These are phyloP conservation scores for Ptyas mucosa DNA, from an alignment of 2,113 vertebrate species.

Conservation along the genomic window DNA sequence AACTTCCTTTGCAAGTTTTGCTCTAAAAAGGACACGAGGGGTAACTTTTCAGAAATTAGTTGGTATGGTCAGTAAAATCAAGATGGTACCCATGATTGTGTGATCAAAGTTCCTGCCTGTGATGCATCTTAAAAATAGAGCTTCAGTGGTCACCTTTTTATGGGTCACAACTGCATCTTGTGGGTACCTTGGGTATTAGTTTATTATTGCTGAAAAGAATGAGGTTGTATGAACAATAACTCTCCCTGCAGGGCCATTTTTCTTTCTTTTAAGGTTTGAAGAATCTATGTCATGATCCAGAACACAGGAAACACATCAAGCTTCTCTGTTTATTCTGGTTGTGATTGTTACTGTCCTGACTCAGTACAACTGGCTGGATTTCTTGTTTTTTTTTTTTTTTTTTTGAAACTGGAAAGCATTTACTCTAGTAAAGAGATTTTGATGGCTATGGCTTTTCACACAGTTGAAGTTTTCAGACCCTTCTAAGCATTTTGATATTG, in stretches of 20 bases:
- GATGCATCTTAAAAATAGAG: background rate
- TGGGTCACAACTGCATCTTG: background rate
- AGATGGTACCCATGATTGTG: background rate
- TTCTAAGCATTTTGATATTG: background rate
- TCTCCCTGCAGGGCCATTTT: background rate
- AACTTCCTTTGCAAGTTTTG: background rate
- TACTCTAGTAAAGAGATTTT: background rate
- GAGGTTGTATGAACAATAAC: background rate
- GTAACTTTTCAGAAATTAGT: background rate
- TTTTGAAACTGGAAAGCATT: background rate
- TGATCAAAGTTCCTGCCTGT: background rate
- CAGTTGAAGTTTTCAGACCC: background rate
- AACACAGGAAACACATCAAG: background rate
- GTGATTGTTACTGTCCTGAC: background rate
- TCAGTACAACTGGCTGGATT: background rate
- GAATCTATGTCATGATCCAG: background rate
- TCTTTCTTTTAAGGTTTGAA: accelerated
- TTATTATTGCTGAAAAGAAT: background rate
- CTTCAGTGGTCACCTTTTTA: background rate
- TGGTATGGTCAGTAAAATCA: background rate
- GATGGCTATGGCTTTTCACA: background rate
- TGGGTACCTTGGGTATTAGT: background rate
- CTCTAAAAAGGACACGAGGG: background rate
- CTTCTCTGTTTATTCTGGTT: background rate
- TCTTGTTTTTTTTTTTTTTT: background rate